Evolutionary conservation across 2,797 vertebrate genomes (phyloP).

Genomic region (Acipenser transmontanus): DNA sequence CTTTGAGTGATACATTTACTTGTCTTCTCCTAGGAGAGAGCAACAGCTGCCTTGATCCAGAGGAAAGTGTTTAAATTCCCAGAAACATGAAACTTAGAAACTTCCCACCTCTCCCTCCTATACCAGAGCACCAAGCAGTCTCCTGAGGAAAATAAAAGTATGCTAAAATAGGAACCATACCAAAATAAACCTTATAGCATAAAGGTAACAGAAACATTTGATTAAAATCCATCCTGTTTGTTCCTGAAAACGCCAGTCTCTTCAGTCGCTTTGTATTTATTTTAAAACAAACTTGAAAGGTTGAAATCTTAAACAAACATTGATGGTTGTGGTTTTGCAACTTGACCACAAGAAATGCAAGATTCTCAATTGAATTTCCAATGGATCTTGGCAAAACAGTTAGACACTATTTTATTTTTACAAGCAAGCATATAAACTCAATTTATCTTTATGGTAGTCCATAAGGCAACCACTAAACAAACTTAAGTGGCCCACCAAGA

Average conservation of each 20-base stretch:
- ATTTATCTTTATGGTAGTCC: slow-evolving; percentile 7
- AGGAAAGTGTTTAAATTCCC: slow-evolving; percentile 64
- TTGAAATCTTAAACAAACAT: slow-evolving; percentile 53
- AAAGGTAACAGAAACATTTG: slow-evolving; percentile 18
- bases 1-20: slow-evolving; percentile 81
- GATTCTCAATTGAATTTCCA: slow-evolving; percentile 60
- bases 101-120: neutral
- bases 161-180: slow-evolving; percentile 31
- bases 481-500: slow-evolving; percentile 5
- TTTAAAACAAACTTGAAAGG: slow-evolving; percentile 1
- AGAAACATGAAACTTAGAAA: slow-evolving; percentile 23
- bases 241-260: neutral
- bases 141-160: slow-evolving; percentile 45
- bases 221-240: neutral
- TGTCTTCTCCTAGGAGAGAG: slow-evolving; percentile 55
- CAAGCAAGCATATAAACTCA: slow-evolving; percentile 1
- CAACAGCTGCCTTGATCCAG: slow-evolving; percentile 63
- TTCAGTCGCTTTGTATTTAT: neutral
- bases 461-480: slow-evolving; percentile 3
- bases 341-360: slow-evolving; percentile 64
- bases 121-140: slow-evolving; percentile 22
- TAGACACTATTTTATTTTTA: neutral
- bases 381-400: slow-evolving; percentile 61
- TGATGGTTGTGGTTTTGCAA: slow-evolving; percentile 67
- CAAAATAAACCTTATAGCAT: slow-evolving; percentile 39